phyloP scores from a whole-genome alignment of 1,140 invertebrate genomes.

The Homarus americanus region DNA sequence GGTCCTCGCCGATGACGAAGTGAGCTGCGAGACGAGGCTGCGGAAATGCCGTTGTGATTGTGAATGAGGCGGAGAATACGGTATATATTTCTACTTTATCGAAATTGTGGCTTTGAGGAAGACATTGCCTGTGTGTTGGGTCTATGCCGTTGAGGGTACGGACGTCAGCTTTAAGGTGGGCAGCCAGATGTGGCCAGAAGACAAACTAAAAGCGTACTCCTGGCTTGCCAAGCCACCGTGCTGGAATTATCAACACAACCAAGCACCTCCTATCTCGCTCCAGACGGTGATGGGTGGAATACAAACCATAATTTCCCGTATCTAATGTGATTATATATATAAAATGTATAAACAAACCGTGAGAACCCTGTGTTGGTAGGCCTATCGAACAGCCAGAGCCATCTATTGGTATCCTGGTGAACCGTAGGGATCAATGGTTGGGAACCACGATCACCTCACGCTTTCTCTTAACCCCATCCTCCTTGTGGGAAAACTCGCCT shows the following conservation, averaged over 20 bases:
- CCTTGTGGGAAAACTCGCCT: neutral
- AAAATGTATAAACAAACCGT: constrained; percentile 5
- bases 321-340: neutral
- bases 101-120: constrained; percentile 40
- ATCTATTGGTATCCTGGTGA: constrained; percentile 59
- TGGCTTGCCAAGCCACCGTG: constrained; percentile 2
- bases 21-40: neutral
- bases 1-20: neutral
- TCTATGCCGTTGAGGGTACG: constrained; percentile 54
- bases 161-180: constrained; percentile 66
- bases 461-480: neutral
- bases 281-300: neutral
- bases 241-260: constrained; percentile 11
- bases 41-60: neutral
- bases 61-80: neutral
- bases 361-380: constrained; percentile 30
- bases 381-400: constrained; percentile 69
- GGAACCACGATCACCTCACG: constrained; percentile 33
- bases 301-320: neutral
- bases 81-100: constrained; percentile 34
- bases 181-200: constrained; percentile 63
- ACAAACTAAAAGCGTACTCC: constrained; percentile 47
- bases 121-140: constrained; percentile 37
- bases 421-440: constrained; percentile 52
- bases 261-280: neutral